phyloP scores from a whole-genome alignment of 2,113 vertebrate genomes.

The Rhabdornis inornatus region DNA sequence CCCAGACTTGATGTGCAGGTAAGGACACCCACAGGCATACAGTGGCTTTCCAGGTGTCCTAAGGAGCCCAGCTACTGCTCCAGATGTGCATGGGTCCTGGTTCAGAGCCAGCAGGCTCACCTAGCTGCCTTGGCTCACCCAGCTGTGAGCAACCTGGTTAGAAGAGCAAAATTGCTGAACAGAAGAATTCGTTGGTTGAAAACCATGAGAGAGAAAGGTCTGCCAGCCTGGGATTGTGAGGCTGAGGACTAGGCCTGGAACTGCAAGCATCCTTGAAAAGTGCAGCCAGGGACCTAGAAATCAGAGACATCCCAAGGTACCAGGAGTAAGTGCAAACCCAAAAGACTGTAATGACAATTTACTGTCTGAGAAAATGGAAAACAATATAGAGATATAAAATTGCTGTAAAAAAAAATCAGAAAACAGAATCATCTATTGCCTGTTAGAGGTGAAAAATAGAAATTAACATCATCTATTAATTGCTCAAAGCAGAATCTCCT shows the following conservation, averaged over 20 bases:
- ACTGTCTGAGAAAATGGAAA: neutral
- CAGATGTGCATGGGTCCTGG: neutral
- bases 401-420: neutral
- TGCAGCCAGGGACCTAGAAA: neutral
- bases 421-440: neutral
- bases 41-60: neutral
- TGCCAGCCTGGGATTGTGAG: neutral
- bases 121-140: neutral
- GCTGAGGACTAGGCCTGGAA: neutral
- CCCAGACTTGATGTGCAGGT: neutral
- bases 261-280: neutral
- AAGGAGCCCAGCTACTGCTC: neutral
- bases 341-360: neutral
- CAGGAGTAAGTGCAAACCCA: neutral
- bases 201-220: neutral
- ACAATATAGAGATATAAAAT: neutral
- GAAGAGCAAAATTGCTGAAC: neutral
- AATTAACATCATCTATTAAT: neutral
- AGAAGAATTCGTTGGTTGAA: neutral
- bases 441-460: neutral
- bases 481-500: neutral
- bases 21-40: neutral
- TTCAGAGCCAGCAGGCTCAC: neutral
- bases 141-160: neutral
- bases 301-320: neutral